A percentile compares a stretch with the other conserved stretches of the same genome.
Evolutionary conservation across 2,113 vertebrate genomes (phyloP).

Genomic region (Callocephalon fimbriatum): DNA sequence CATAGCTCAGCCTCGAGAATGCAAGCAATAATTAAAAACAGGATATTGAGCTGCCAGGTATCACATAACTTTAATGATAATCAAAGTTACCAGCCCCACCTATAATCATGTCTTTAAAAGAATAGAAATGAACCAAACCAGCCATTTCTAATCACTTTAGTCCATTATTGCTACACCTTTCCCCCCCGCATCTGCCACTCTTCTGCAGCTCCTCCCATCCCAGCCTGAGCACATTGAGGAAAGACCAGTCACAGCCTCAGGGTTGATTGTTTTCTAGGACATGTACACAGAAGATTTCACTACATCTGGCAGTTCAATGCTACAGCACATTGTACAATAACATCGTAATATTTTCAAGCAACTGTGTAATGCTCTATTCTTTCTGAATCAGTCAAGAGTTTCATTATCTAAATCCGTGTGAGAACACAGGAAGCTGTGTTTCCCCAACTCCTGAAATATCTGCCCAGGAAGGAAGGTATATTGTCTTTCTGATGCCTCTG

Average conservation of each 20-base stretch:
- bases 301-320: not conserved
- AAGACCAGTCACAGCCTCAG: not conserved
- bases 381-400: constrained; percentile 53
- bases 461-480: constrained; percentile 82
- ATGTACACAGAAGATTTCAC: not conserved
- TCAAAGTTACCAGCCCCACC: not conserved
- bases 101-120: constrained; percentile 2
- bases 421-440: constrained; percentile 80
- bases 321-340: not conserved
- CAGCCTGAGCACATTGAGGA: not conserved
- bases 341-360: not conserved
- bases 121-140: not conserved
- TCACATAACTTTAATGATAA: not conserved
- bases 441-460: constrained; percentile 82
- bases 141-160: not conserved
- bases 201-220: not conserved
- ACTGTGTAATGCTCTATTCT: not conserved
- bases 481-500: constrained; percentile 77
- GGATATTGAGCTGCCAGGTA: not conserved
- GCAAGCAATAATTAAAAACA: not conserved
- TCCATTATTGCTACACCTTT: not conserved
- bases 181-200: not conserved
- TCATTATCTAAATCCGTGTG: constrained; percentile 77
- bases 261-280: constrained; percentile 7
- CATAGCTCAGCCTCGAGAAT: not conserved